Percentiles rank a stretch among this genome's conserved stretches.
Evolutionary conservation across 2,113 vertebrate species (phyloP).

Genomic region (Platycercus adscitus): DNA sequence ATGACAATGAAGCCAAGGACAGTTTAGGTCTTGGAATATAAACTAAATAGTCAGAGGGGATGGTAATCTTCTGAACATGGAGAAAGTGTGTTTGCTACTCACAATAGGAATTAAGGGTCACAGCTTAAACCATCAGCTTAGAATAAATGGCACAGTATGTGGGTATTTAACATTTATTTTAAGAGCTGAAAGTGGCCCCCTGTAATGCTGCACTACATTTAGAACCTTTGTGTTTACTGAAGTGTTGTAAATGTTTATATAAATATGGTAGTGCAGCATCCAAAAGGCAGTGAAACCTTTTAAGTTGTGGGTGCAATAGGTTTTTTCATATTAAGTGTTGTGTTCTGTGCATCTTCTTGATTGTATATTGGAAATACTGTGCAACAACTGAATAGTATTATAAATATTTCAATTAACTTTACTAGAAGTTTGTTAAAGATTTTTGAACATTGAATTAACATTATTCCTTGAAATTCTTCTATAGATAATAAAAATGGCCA

Average conservation of each 20-base stretch:
- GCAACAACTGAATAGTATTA: constrained; percentile 79
- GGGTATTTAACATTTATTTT: constrained; percentile 63
- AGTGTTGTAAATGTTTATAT: constrained; percentile 84
- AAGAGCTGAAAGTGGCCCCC: constrained; percentile 61
- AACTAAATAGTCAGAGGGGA: neutral
- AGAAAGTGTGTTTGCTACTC: neutral
- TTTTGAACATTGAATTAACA: constrained; percentile 82
- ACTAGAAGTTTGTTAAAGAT: constrained; percentile 83
- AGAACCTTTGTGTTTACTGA: constrained; percentile 82
- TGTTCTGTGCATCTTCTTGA: constrained; percentile 76
- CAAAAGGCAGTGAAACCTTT: constrained; percentile 79
- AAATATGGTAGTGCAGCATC: constrained; percentile 77
- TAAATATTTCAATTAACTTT: constrained; percentile 83
- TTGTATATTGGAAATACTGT: constrained; percentile 86
- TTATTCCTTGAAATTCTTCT: constrained; percentile 78
- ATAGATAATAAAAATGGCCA: constrained; percentile 62
- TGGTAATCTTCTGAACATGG: neutral
- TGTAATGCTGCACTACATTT: constrained; percentile 79
- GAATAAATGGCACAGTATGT: constrained; percentile 25
- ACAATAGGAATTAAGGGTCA: constrained; percentile 5
- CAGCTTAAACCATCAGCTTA: constrained; percentile 50
- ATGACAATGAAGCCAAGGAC: constrained; percentile 20
- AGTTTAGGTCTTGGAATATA: neutral
- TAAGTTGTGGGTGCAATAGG: constrained; percentile 86
- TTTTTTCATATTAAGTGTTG: constrained; percentile 72